A percentile compares a stretch with the other conserved stretches of the same genome.
Evolutionary conservation across 2,888 invertebrate species (phyloP).

Genomic region (Galerucella pusilla): DNA sequence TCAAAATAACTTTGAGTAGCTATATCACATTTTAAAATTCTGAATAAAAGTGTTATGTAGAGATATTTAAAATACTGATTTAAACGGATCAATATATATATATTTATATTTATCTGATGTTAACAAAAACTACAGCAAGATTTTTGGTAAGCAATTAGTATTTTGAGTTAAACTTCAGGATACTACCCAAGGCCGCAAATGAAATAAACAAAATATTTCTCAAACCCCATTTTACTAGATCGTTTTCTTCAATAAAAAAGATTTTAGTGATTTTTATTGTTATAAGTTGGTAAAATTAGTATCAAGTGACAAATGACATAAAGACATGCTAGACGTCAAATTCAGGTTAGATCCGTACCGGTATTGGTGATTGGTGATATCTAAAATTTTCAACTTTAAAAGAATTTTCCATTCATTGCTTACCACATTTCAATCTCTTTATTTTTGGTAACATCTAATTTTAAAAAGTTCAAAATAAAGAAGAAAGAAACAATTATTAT

Average conservation of each 20-base stretch:
- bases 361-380: too few relatives aligned
- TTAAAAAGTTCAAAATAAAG: neutral
- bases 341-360: too few relatives aligned
- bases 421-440: neutral
- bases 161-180: neutral
- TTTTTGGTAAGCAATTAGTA: neutral
- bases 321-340: too few relatives aligned
- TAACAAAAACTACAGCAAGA: constrained; percentile 18
- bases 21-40: constrained; percentile 60
- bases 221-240: too few relatives aligned
- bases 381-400: too few relatives aligned
- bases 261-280: too few relatives aligned
- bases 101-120: constrained; percentile 9
- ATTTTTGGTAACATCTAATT: constrained; percentile 3
- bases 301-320: too few relatives aligned
- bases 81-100: constrained; percentile 20
- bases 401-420: neutral
- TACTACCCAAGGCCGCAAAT: too few relatives aligned
- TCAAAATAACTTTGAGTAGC: constrained; percentile 49
- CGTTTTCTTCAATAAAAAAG: too few relatives aligned
- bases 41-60: constrained; percentile 42
- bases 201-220: too few relatives aligned
- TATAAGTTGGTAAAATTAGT: too few relatives aligned
- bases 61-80: constrained; percentile 36
- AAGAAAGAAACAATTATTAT: constrained; percentile 36